A percentile compares a stretch with the other conserved stretches of the same genome.
These are phyloP conservation scores for Phycodurus eques DNA, from an alignment of 2,113 vertebrate genomes.

Conservation along the genomic window DNA sequence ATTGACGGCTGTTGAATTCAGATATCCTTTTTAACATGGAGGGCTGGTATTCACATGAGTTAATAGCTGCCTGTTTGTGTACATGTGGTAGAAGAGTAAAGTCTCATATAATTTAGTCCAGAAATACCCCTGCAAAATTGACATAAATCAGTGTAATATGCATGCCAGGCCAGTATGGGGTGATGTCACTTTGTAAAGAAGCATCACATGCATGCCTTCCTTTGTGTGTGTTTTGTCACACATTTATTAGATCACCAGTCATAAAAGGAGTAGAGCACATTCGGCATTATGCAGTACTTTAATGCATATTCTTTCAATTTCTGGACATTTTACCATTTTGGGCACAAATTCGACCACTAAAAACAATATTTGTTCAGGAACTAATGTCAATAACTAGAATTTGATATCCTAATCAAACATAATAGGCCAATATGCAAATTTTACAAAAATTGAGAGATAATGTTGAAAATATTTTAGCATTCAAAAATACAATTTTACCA, in stretches of 20 bases:
- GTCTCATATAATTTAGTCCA: background rate
- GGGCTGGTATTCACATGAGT: too few relatives aligned
- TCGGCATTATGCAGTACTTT: background rate
- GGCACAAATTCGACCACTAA: too few relatives aligned
- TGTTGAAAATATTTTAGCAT: background rate
- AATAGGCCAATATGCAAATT: background rate
- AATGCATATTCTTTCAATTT: too few relatives aligned
- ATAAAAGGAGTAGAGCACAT: background rate
- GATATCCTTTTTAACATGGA: too few relatives aligned
- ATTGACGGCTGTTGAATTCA: too few relatives aligned
- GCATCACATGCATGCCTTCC: background rate
- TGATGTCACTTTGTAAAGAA: background rate
- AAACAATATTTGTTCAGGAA: too few relatives aligned
- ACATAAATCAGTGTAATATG: background rate
- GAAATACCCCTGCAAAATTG: background rate
- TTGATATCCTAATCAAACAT: too few relatives aligned
- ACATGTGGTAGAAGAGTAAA: constrained; percentile 7
- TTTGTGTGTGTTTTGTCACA: background rate
- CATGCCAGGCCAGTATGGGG: background rate
- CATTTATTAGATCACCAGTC: background rate
- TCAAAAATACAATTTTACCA: too few relatives aligned
- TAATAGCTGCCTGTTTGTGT: constrained; percentile 34
- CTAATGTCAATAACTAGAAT: too few relatives aligned
- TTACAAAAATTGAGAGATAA: background rate
- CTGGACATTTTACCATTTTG: too few relatives aligned